A percentile compares a stretch with the other conserved stretches of the same genome.
These are phyloP conservation scores for Tychaedon coryphoeus DNA, from an alignment of 2,113 vertebrate species.

Conservation along the genomic window DNA sequence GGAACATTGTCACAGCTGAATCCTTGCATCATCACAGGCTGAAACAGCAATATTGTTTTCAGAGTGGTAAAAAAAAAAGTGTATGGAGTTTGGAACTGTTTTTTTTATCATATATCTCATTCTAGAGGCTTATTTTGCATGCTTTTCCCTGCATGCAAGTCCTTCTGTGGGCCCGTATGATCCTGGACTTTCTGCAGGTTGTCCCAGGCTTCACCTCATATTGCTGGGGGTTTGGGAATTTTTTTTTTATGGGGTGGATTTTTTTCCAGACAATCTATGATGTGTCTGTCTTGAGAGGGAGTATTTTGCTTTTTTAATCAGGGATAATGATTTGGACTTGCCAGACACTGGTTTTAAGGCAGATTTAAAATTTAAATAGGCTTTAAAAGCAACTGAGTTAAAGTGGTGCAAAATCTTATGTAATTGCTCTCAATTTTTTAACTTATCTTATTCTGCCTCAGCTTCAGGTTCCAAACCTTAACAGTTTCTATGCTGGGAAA, in stretches of 20 bases:
- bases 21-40: background rate
- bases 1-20: background rate
- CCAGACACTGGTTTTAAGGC: background rate
- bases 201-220: background rate
- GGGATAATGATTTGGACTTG: background rate
- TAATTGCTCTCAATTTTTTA: background rate
- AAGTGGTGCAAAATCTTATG: background rate
- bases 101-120: background rate
- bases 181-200: background rate
- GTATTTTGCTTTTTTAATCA: background rate
- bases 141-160: background rate
- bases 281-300: background rate
- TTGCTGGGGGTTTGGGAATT: background rate
- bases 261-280: background rate
- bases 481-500: background rate
- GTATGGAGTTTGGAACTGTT: background rate
- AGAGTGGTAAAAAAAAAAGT: background rate
- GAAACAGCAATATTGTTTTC: background rate
- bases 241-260: background rate
- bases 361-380: constrained; percentile 28
- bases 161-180: background rate
- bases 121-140: background rate
- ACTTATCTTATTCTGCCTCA: background rate
- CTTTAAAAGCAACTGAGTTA: background rate
- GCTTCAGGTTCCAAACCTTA: background rate